These are phyloP conservation scores for Natator depressus DNA, from an alignment of 2,113 vertebrate species.

Conservation along the genomic window DNA sequence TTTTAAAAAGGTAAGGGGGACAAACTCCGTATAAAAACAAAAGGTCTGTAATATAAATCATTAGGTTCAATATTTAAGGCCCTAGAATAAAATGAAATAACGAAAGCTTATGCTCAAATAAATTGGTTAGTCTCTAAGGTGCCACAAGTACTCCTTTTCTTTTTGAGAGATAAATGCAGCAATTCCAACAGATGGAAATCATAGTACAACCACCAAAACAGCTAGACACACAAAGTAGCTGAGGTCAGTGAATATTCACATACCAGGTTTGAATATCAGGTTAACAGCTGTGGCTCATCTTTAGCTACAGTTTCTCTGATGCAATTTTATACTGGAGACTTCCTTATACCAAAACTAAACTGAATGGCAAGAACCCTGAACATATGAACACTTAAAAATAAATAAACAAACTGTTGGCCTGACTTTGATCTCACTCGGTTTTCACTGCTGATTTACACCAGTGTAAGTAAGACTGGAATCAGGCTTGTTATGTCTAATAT, in stretches of 20 bases:
- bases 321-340: neutral
- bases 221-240: neutral
- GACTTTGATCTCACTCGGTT: conserved; percentile 11
- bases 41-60: neutral
- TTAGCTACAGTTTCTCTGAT: neutral
- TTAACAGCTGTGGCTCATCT: neutral
- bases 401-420: neutral
- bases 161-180: neutral
- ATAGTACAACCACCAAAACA: neutral
- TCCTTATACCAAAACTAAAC: neutral
- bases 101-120: no score
- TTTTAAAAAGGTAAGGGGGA: neutral
- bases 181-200: neutral
- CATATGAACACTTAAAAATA: neutral
- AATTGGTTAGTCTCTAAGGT: no score
- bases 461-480: conserved; percentile 15
- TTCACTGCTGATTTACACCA: neutral
- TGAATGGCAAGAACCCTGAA: neutral
- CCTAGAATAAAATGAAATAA: neutral
- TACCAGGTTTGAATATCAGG: neutral
- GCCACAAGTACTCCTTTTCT: no score
- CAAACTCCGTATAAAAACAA: neutral
- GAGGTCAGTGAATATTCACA: neutral
- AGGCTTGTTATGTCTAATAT: neutral
- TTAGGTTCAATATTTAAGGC: neutral